phyloP scores from a whole-genome alignment of 2,888 invertebrate genomes.

The Lepidonotus clava region DNA sequence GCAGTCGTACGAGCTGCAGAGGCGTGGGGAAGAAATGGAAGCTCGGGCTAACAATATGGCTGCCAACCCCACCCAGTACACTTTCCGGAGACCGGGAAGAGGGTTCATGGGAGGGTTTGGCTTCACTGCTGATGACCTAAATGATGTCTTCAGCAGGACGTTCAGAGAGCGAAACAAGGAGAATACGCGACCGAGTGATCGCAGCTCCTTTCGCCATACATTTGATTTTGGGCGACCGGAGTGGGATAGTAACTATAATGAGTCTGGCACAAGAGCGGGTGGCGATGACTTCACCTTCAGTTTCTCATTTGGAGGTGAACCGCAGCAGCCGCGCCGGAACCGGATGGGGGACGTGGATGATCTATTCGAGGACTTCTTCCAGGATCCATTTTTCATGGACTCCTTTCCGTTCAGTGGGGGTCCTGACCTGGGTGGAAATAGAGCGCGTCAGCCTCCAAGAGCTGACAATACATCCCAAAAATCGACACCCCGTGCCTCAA shows the following conservation, averaged over 20 bases:
- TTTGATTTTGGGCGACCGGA: background rate
- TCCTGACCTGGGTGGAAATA: background rate
- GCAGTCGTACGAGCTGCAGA: constrained; percentile 41
- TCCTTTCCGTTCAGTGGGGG: background rate
- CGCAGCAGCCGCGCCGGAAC: background rate
- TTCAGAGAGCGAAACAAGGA: constrained; percentile 19
- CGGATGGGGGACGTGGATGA: background rate
- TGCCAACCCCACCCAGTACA: background rate
- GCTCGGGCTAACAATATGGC: background rate
- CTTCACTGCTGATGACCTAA: background rate
- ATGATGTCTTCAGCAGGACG: background rate
- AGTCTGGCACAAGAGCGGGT: background rate
- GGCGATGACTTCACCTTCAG: background rate
- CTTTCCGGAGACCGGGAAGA: background rate
- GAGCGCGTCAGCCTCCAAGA: no score
- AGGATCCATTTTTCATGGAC: constrained; percentile 42
- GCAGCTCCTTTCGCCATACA: background rate
- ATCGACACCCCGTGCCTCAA: background rate
- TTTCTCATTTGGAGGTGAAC: background rate
- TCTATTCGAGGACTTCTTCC: constrained; percentile 44
- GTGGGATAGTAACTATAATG: background rate
- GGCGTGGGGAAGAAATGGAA: constrained; percentile 51
- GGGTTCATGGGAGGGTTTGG: background rate
- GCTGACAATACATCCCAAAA: background rate
- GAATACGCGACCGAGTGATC: background rate